Base-by-base conservation (phyloP, 2,113 vertebrate genomes). In the human region DNA sequence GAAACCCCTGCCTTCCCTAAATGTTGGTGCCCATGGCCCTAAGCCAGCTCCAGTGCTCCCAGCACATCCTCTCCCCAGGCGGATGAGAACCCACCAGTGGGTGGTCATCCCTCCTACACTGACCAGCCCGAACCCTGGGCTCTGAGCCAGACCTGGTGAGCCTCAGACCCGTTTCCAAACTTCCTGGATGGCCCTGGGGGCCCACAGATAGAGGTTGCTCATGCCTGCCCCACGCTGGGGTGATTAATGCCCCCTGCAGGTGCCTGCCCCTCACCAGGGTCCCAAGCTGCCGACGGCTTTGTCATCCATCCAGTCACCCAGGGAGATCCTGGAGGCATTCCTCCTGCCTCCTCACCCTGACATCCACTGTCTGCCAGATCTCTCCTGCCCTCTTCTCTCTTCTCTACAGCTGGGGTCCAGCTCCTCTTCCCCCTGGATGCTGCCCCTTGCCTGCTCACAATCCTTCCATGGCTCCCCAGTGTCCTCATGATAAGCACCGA, bases 401-500 rank as follows among this genome's bases (percentile, higher is more conserved):
- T 30, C 45, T 23, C 70, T 30, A 6, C 10, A 75, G 75, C 18
- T n/a, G 40, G 8, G 23, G 13, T 13, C 59, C 43, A 20, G 45
- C 45, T 93, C 59, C 32, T 89, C 76, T 30, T 61, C 2, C 40
- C 61, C 64, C 12, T 1, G 22, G 3, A 2, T 27, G 17, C 48
- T 5, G 6, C 25, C n/a, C 14, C 18, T 43, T 18, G 1, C 1
- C 43, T 12, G 25, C 66, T 14, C 66, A 40, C 7, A 4, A 11
- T 35, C 27, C 35, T 80, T n/a, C 25, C 11, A 6, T 6, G 9
- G 68, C 30, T 64, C 38, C 78, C 22, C 0, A 17, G 11, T 0
- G 0, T n/a, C 45, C 32, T 17, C 57, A 20, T 8, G 5, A n/a
- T 5, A 8, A 43, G 50, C 22, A 66, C 1, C 0, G 3, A 40